A percentile compares a stretch with the other conserved stretches of the same genome.
phyloP scores from a whole-genome alignment of 2,113 vertebrate genomes.

The Nicator chloris region DNA sequence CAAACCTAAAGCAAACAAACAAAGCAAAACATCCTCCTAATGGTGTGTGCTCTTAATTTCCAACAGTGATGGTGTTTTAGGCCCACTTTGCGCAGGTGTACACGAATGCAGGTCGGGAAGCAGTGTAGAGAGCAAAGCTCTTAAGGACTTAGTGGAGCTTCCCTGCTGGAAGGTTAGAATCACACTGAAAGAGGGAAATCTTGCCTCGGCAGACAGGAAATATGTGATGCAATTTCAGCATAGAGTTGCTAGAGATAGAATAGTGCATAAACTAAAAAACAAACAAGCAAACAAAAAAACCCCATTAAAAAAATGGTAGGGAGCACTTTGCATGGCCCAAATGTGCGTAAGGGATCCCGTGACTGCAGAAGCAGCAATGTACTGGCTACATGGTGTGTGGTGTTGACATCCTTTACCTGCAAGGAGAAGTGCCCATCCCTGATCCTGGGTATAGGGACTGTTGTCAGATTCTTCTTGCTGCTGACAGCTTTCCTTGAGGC shows the following conservation, averaged over 20 bases:
- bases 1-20: conserved; percentile 21
- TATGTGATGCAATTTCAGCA: conserved; percentile 19
- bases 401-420: neutral
- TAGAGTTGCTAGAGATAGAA: conserved; percentile 24
- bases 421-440: neutral
- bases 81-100: neutral
- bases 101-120: neutral
- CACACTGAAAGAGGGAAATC: conserved; percentile 9
- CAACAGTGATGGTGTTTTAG: neutral
- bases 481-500: neutral
- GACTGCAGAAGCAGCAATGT: neutral
- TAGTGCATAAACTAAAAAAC: neutral
- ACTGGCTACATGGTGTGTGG: neutral
- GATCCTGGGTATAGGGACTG: neutral
- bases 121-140: neutral
- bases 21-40: conserved; percentile 14
- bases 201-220: conserved; percentile 33
- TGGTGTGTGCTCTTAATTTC: neutral
- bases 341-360: neutral
- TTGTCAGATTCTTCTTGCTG: neutral
- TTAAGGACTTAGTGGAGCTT: conserved; percentile 28
- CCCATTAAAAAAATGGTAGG: neutral
- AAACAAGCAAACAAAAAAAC: neutral
- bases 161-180: conserved; percentile 45
- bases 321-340: neutral